Base-by-base conservation (phyloP, 2,113 vertebrate species). In the Columba janthina region DNA sequence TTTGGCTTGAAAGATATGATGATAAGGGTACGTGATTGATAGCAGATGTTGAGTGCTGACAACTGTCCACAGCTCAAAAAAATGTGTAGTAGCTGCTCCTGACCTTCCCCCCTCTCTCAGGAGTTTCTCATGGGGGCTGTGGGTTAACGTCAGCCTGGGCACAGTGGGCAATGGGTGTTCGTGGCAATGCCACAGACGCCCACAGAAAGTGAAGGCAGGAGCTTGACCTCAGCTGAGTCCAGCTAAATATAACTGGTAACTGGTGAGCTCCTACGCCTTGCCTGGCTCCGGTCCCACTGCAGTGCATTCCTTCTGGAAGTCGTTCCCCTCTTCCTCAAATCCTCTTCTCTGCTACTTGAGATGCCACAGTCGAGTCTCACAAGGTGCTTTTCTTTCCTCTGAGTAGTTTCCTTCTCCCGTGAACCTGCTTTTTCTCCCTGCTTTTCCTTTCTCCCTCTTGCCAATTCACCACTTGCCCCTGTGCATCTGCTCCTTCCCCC, bases 81-180 rank as follows among this genome's bases (percentile, higher is more conserved):
- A 24, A 6, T 1, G 6, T 12, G 10, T 1, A 57, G 24, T 5
- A 73, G 73, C 65, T 76, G 51, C n/a, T 93, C 31, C 77, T 67
- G 50, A 50, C 24, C 64, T 75, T 54, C 18, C 40, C 15, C 29
- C 9, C 24, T 61, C 61, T 44, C 6, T 0, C 1, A 3, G 40
- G 26, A 24, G 15, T 34, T 83, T 77, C 57, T 81, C 1, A 0
- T 2, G 58, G n/a, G 60, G 48, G 11, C 66, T 83, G 53, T 6
- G 4, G 10, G 17, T 5, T 0, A 5, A 60, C 58, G 7, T 57
- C 40, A 84, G 44, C 28, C 60, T 18, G 29, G 56, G 60, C 51
- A 85, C 0, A 1, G 46, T 0, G 0, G 46, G 51, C 36, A 58
- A 19, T 1, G 2, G 46, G 40, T 70, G n/a, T 69, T 61, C 10